phyloP scores from a whole-genome alignment of 2,797 vertebrate genomes.

The Lacerta bilineata region DNA sequence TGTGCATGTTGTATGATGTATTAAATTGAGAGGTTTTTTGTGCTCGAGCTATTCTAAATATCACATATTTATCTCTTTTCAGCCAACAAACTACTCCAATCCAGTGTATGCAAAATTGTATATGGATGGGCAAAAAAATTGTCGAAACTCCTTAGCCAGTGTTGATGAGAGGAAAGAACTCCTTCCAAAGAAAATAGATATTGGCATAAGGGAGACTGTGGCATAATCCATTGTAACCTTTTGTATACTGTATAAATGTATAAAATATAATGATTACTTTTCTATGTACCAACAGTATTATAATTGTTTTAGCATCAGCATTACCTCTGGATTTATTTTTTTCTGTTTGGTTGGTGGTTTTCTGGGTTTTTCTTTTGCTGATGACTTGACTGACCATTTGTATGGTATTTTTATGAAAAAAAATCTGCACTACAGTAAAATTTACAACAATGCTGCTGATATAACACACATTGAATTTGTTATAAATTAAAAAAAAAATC shows the following conservation, averaged over 20 bases:
- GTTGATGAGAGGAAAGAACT: conserved; percentile 99
- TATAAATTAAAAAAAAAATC: conserved; percentile 79
- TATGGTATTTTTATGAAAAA: conserved; percentile 90
- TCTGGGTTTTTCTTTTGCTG: conserved; percentile 86
- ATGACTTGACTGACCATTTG: conserved; percentile 89
- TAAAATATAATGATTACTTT: conserved; percentile 92
- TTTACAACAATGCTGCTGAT: conserved; percentile 92
- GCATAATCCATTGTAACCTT: conserved; percentile 95
- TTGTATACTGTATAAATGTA: conserved; percentile 91
- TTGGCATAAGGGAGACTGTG: conserved; percentile 98
- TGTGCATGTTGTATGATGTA: conserved; percentile 53
- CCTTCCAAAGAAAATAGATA: conserved; percentile 99
- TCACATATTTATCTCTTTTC: conserved; percentile 62
- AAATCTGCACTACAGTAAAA: conserved; percentile 90
- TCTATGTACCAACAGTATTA: conserved; percentile 96
- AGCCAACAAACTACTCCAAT: conserved; percentile 98
- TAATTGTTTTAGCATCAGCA: conserved; percentile 94
- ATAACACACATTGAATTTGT: conserved; percentile 87
- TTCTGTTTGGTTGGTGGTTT: conserved; percentile 81
- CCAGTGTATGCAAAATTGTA: conserved; percentile 98
- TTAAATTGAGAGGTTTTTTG: conserved; percentile 30
- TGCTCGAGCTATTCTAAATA: neutral
- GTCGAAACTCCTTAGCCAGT: conserved; percentile 97
- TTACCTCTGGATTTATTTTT: conserved; percentile 84
- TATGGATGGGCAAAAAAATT: conserved; percentile 95